Evolutionary conservation across 2,113 vertebrate species (phyloP), one percentile per base, ranked within the genome.

Genomic region (Cinclus mexicanus): DNA sequence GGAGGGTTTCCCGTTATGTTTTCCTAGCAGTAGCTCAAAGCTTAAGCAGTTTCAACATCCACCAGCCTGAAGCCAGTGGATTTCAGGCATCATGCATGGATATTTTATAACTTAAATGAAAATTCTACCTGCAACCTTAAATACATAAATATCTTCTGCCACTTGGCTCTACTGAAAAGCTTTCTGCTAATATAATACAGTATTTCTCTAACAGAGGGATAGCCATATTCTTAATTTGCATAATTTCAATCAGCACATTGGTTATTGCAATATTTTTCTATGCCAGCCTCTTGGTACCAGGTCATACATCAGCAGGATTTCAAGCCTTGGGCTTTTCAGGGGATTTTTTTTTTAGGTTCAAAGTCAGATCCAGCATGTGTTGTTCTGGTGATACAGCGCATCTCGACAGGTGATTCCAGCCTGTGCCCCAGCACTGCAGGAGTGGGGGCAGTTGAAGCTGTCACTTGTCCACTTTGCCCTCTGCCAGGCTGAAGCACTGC

Each of bases 391-490:
- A 33, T 25, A 31, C 1, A 35, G 57, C 9, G 39, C 16, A 15
- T 29, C 33, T 37, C 44, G 28, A 14, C 1, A 2, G 19, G 49
- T 9, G 25, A 10, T 26, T 68, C 35, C 80, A 68, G 9, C 35
- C 67, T 1, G 1, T 5, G 5, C 17, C 49, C 31, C 75, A 28
- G 57, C 3, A 5, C 65, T 13, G 81, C 4, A 41, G 39, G 14
- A 77, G 24, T 0, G 2, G 41, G 41, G 41, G 41, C 13, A 14
- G 41, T 14, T 42, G 41, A 42, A 42, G 41, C 13, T 42, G 41
- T 42, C 15, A 12, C 41, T 42, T 14, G 13, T 59, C 37, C 16
- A 2, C 19, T 21, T 6, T 0, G 39, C 3, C 11, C 49, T 4
- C 10, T 14, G 41, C 13, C 13, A 42, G 41, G 41, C 41, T 42